Evolutionary conservation across 2,113 vertebrate genomes (phyloP), one percentile per base, ranked within the genome.

Genomic region (Kryptolebias marmoratus): DNA sequence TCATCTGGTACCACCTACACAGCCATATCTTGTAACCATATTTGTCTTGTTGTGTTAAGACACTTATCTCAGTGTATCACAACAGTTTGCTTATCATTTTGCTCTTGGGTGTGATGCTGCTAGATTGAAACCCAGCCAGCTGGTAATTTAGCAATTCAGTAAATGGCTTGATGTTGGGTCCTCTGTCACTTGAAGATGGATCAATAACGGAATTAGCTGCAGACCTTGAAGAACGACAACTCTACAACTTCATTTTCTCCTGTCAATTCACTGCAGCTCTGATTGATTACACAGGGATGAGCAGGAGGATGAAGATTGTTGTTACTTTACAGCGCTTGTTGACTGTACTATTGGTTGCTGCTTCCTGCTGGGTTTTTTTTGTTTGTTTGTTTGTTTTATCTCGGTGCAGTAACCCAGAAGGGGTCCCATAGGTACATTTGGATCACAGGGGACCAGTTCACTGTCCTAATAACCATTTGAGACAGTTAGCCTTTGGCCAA

Each of bases 141-240:
- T 65, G 54, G 22, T 73, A 68, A 84, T 58, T 12, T 52, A 9
- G 28, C 66, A 11, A 1, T 36, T 8, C 42, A 74, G 79, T 84
- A 83, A 58, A 81, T 89, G 67, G 57, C 56, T 45, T 57, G 70
- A 77, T 68, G 57, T 66, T 58, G 54, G 70, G 71, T 69, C 68
- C 48, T 70, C 70, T 32, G 68, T 85, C 77, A 80, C 70, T 67
- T 58, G 27, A 48, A 62, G 45, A 69, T 12, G 58, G 62, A 89
- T 91, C 87, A 55, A 89, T 92, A 81, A 63, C 45, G 57, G 80
- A 83, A 89, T 77, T 83, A 68, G 77, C 80, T 50, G 68, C 44
- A 16, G 77, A 81, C 64, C 77, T 85, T 82, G 52, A 80, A 79
- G 69, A 89, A 81, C 80, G 70, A 48, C 53, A 58, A 50, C 67